These are phyloP conservation scores for Tauraco erythrolophus DNA, from an alignment of 2,113 vertebrate genomes.

Conservation along the genomic window DNA sequence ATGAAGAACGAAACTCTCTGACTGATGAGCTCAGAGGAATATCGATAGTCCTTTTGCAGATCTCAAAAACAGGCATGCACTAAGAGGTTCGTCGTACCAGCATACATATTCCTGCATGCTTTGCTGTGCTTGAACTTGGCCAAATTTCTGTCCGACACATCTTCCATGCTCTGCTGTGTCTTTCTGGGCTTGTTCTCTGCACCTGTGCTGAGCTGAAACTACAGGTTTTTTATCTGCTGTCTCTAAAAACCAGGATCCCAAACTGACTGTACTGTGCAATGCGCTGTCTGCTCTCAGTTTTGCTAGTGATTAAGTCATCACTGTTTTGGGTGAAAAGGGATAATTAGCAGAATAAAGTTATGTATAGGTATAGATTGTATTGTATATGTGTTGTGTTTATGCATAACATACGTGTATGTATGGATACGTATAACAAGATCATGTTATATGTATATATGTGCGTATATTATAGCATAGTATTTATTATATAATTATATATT, in stretches of 20 bases:
- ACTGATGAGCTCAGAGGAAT: not conserved
- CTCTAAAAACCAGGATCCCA: not conserved
- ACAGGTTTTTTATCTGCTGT: not conserved
- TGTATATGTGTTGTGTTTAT: not conserved
- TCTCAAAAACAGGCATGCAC: not conserved
- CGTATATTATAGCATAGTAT: not conserved
- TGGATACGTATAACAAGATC: not conserved
- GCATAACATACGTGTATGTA: not conserved
- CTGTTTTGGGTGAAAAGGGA: not conserved
- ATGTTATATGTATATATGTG: not conserved
- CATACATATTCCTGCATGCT: fast-evolving
- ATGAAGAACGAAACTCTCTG: not conserved
- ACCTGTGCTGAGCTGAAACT: not conserved
- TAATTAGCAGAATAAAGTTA: not conserved
- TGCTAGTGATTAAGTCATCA: not conserved
- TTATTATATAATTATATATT: not conserved
- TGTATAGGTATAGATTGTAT: not conserved
- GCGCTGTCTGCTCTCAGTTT: not conserved
- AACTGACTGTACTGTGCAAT: not conserved
- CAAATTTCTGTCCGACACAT: fast-evolving
- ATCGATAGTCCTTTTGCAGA: not conserved
- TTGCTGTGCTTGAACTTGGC: not conserved
- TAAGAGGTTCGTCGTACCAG: not conserved
- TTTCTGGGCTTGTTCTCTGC: not conserved
- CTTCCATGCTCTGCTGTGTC: not conserved